Base-by-base conservation (phyloP, 2,797 vertebrate species). In the Propithecus deckenii region DNA sequence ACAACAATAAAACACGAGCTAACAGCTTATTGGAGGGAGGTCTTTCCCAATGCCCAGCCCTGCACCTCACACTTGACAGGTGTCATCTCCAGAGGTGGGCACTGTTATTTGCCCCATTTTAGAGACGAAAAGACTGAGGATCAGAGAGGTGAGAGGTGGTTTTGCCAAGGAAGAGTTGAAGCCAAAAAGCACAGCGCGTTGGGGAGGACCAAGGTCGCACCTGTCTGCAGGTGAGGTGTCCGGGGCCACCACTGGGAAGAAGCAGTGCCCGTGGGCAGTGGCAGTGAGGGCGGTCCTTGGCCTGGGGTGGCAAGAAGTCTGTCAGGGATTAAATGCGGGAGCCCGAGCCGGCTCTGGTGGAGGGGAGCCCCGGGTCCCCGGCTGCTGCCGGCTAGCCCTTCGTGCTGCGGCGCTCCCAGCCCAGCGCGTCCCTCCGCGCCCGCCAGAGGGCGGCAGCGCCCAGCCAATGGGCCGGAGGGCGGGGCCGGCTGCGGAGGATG, bases 371-470 rank as follows among this genome's bases (percentile, higher is more conserved):
- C 0, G 2, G 71, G 71, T 43, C 7, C 32, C 9, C 0, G 7
- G 67, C 35, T 52, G 67, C 28, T 35, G 50, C 59, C 10, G 1
- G 20, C 32, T 9, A 35, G 57, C 63, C 22, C 17, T 35, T 32
- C 1, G 46, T 52, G 50, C 46, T 1, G 86, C 76, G n/a, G 46
- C 1, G 52, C 92, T 84, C 67, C 38, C 38, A 18, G 72, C 0
- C 89, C 80, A 7, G 93, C n/a, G 17, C 25, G 92, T 94, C 35
- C 52, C 93, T 2, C 25, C 1, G 71, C 0, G 35, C 23, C 96
- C 98, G 48, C 98, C 98, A 98, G 98, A 95, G 97, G 97, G 95
- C 89, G 84, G 55, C 93, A 81, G 93, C 72, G 55, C 69, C 84
- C 94, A 92, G 91, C 20, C 94, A 43, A 94, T 78, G 87, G 71